Evolutionary conservation across 2,113 vertebrate species (phyloP), one percentile per base, ranked within the genome.

Genomic region (Bucco capensis): DNA sequence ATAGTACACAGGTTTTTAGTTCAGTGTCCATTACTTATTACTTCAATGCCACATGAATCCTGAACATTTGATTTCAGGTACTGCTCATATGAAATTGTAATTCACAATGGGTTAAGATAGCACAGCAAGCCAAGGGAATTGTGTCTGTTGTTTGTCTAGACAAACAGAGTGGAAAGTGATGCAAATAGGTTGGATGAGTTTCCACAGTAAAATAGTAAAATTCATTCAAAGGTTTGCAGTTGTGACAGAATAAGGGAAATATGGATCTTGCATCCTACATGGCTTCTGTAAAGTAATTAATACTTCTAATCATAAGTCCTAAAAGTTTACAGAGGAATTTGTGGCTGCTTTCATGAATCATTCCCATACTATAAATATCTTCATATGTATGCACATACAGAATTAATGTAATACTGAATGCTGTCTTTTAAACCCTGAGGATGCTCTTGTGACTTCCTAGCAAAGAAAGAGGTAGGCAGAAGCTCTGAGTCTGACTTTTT

Each of bases 301-400:
- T 87, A 85, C 31, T 65, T 90, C 75, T 92, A 82, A 89, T 87
- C 77, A 70, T n/a, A 77, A 47, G 61, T 73, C 33, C 47, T 70
- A 70, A 65, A 78, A 60, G 30, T 84, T 85, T 85, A 88, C 75
- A 83, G 57, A 69, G 47, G 51, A 94, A 90, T 85, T 81, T 92
- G 89, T 81, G 65, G 81, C 92, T 84, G 79, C 61, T 92, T 94
- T 95, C 57, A 88, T 82, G 86, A 82, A 75, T 94, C 92, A 85
- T 82, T 92, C 83, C 86, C 83, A 66, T 78, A 62, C 66, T 94
- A 88, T 85, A 88, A 92, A 79, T 90, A 82, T 40, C 79, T 82
- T 82, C 71, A 88, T 92, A 56, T 65, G 18, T 70, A 90, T 90
- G 65, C 56, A 87, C 30, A 77, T 88, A 62, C 4, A 53, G 66